Base-by-base conservation (phyloP, 2,797 vertebrate genomes). In the Hapalemur alaotrensis region DNA sequence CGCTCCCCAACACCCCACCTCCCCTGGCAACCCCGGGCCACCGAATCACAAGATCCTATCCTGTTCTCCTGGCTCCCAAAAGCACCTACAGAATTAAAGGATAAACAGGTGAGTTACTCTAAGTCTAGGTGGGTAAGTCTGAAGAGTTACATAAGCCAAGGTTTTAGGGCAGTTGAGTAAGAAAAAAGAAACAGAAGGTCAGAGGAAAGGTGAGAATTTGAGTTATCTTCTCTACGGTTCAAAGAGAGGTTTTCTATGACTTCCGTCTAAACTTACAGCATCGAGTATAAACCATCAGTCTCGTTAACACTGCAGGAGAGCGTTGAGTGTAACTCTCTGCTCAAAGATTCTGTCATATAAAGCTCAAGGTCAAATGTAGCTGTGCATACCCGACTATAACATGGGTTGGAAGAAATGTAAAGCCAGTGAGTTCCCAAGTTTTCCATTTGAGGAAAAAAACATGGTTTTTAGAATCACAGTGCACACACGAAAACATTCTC, bases 121-220 rank as follows among this genome's bases (percentile, higher is more conserved):
- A 63, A 50, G 43, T 69, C n/a, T 65, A 82, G 57, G 28, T 38
- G 28, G 38, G 32, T 86, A 18, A 72, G 20, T 52, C 7, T 93
- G 78, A 79, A 83, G 63, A 52, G 52, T 84, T 46, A 48, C 30
- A n/a, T 14, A 61, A 92, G 32, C 12, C 41, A 59, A 38, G 14
- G 13, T 50, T 83, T 96, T n/a, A 91, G 2, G 92, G 32, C 78
- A 72, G 18, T 43, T 30, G 59, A 32, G 14, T 67, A 48, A 93
- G 67, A 67, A 84, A 78, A 52, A 72, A 80, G 43, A 87, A 89
- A 69, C 0, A 4, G 14, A 73, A 95, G 50, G 32, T 32, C 52
- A 76, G 78, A 88, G 46, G 67, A 65, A 94, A 95, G 69, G 17
- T 20, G 65, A 96, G 92, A 73, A 57, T 67, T 30, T 69, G 63